These are phyloP conservation scores for Carassius carassius DNA, from an alignment of 2,113 vertebrate species.

Conservation along the genomic window DNA sequence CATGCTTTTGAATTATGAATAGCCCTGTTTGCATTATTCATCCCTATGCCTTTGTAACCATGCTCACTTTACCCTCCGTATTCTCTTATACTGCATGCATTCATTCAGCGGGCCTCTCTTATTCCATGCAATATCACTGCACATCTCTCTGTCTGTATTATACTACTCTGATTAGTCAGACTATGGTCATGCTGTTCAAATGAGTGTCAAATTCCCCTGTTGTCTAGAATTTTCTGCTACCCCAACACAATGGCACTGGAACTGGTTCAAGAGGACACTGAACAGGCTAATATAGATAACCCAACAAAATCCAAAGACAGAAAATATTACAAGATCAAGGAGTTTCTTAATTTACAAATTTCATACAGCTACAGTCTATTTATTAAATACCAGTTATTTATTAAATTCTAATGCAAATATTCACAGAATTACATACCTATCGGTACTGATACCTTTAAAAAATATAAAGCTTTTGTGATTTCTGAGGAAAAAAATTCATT, in stretches of 20 bases:
- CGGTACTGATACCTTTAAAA: neutral
- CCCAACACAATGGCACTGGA: neutral
- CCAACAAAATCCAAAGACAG: neutral
- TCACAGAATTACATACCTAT: too few relatives aligned
- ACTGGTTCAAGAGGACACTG: conserved; percentile 32
- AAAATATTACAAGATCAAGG: neutral
- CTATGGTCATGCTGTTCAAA: conserved; percentile 43
- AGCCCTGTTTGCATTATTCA: conserved; percentile 72
- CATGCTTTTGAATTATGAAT: conserved; percentile 72
- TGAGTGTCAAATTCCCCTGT: conserved; percentile 13
- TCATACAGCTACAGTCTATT: neutral
- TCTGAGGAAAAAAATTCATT: neutral
- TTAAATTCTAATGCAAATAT: neutral
- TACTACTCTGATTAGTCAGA: conserved; percentile 24
- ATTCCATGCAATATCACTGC: conserved; percentile 42
- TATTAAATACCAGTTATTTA: neutral
- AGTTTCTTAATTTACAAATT: neutral
- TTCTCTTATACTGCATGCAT: conserved; percentile 37
- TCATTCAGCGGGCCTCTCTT: conserved; percentile 43
- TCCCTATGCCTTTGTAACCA: conserved; percentile 67
- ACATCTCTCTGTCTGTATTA: conserved; percentile 31
- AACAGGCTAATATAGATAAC: conserved; percentile 23
- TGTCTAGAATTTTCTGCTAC: conserved; percentile 40
- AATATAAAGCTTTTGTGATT: neutral
- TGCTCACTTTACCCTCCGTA: conserved; percentile 58